Evolutionary conservation across 37 sponge, comb jelly and placozoan species (phyloP).

Genomic region (Spongilla lacustris): DNA sequence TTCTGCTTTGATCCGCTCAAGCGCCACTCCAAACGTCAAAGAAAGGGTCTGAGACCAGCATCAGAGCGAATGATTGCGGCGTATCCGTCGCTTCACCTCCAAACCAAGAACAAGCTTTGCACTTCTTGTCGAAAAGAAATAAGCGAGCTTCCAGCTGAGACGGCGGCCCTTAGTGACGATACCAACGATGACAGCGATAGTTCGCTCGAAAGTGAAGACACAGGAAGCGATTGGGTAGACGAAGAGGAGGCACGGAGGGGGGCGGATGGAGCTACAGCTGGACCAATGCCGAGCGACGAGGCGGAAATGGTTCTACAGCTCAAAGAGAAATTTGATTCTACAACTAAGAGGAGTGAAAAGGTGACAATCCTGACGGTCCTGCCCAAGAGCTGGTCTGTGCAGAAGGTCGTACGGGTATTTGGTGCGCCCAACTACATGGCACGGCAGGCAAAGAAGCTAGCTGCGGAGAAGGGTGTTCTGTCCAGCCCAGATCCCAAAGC

Average conservation of each 20-base stretch:
- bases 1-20: too few species aligned
- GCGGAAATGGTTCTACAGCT: constrained; percentile 18
- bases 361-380: constrained; percentile 28
- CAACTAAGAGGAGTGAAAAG: constrained; percentile 27
- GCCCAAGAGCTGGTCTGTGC: constrained; percentile 19
- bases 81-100: too few species aligned
- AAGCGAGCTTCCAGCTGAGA: too few species aligned
- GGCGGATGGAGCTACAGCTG: not conserved
- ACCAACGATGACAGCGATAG: too few species aligned
- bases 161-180: too few species aligned
- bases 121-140: too few species aligned
- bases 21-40: too few species aligned
- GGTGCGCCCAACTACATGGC: constrained; percentile 16
- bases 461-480: constrained; percentile 9
- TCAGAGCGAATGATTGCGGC: too few species aligned
- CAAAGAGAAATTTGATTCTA: constrained; percentile 27
- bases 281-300: constrained; percentile 8
- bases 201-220: too few species aligned
- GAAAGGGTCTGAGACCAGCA: too few species aligned
- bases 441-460: constrained; percentile 14
- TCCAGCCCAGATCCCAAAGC: constrained; percentile 23
- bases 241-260: not conserved
- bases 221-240: too few species aligned
- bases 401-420: constrained; percentile 14
- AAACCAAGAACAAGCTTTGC: too few species aligned